phyloP scores from a whole-genome alignment of 2,113 vertebrate species.

The Cyanistes caeruleus region DNA sequence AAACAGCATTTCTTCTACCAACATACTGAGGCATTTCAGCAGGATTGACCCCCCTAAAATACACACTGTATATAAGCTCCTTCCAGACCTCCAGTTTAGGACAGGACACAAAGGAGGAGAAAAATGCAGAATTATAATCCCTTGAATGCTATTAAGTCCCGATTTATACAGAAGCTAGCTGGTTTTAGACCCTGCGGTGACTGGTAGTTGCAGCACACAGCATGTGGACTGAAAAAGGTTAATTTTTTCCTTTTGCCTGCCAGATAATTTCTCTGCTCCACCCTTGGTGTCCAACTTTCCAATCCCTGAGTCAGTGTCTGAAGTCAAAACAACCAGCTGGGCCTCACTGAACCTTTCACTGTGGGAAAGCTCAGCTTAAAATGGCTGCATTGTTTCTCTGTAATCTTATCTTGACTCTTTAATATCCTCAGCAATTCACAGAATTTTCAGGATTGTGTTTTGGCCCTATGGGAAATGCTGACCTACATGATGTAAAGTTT shows the following conservation, averaged over 20 bases:
- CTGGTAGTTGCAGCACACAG: background rate
- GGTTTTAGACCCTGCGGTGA: background rate
- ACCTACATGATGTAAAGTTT: conserved; percentile 44
- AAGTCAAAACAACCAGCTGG: conserved; percentile 77
- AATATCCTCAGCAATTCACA: conserved; percentile 70
- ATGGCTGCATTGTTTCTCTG: conserved; percentile 74
- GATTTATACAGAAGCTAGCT: background rate
- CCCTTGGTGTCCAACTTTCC: conserved; percentile 72
- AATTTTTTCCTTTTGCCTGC: conserved; percentile 61
- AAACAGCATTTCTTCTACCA: background rate
- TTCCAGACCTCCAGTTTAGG: background rate
- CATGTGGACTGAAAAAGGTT: conserved; percentile 46
- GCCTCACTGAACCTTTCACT: conserved; percentile 68
- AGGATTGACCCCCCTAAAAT: background rate
- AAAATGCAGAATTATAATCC: background rate
- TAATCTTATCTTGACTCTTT: conserved; percentile 73
- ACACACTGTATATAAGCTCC: background rate
- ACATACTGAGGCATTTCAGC: background rate
- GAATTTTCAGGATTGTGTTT: conserved; percentile 63
- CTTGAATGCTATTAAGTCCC: background rate
- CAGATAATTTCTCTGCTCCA: conserved; percentile 70
- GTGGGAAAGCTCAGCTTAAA: conserved; percentile 75
- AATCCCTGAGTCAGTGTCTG: conserved; percentile 75
- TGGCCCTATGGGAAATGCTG: conserved; percentile 58
- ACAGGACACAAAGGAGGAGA: background rate